These are phyloP conservation scores for Panagrolaimus sp. DNA, from an alignment of 1,140 invertebrate genomes.

Conservation along the genomic window DNA sequence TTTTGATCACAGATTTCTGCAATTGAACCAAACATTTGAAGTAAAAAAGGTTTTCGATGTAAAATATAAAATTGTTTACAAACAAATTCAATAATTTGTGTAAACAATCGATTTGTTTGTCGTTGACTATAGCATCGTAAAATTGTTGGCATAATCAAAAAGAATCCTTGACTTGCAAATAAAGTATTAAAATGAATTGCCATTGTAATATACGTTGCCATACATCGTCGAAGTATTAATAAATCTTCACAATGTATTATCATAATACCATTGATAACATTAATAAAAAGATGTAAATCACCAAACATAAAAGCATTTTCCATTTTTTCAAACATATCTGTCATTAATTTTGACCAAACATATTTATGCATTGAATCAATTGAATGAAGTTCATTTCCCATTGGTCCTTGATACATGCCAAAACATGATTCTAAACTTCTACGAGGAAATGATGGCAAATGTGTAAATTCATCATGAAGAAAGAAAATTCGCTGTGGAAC, in stretches of 20 bases:
- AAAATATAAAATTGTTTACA: conserved; percentile 97
- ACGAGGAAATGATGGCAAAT: conserved; percentile 91
- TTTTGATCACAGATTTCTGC: conserved; percentile 80
- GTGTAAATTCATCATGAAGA: conserved; percentile 96
- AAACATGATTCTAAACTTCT: conserved; percentile 94
- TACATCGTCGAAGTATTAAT: conserved; percentile 84
- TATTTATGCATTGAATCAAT: conserved; percentile 95
- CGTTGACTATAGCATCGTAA: conserved; percentile 93
- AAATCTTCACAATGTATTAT: conserved; percentile 92
- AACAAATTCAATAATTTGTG: conserved; percentile 89
- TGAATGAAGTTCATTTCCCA: conserved; percentile 85
- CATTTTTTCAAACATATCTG: conserved; percentile 97
- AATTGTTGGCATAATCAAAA: conserved; percentile 92
- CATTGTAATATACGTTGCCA: conserved; percentile 93
- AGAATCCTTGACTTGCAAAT: conserved; percentile 83
- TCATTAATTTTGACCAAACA: conserved; percentile 92
- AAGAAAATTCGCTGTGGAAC: conserved; percentile 92
- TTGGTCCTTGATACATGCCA: conserved; percentile 79
- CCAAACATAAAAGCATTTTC: conserved; percentile 94
- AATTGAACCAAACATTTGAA: conserved; percentile 94
- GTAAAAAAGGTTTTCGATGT: conserved; percentile 88
- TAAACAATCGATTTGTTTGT: conserved; percentile 85
- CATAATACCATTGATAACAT: conserved; percentile 93
- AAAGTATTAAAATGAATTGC: conserved; percentile 98
- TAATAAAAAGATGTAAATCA: conserved; percentile 92